Evolutionary conservation across 2,113 vertebrate species (phyloP), one percentile per base, ranked within the genome.

Genomic region (Clarias batrachus): DNA sequence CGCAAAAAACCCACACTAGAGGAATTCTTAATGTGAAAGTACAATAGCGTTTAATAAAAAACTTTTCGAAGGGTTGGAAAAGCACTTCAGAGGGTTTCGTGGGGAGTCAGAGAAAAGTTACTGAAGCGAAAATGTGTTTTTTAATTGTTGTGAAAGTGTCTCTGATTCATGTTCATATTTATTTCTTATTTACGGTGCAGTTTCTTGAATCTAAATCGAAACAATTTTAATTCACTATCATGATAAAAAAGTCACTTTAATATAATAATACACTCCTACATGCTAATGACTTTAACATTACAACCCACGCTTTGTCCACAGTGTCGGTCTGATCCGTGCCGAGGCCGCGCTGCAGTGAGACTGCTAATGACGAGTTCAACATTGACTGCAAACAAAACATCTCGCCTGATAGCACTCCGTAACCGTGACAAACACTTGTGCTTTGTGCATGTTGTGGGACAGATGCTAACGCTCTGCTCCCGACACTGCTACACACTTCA

Each of bases 391-490:
- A 57, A 19, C 9, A 37, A 17, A 30, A 17, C 13, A 78, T 57
- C 76, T 78, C 52, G 52, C 54, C n/a, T 59, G 27, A 19, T 59
- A 33, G 33, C 77, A 27, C 30, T 33, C 0, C 7, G 25, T 80
- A 13, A 60, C 17, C 10, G 21, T 13, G 78, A 80, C 33, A 37
- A 80, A 60, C 27, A 16, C 78, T 59, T 23, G n/a, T 54, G 74
- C 17, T 80, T 62, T 25, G 60, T 68, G 76, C 37, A 23, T 79
- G 59, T 33, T 56, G 63, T 52, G 10, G 68, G 60, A 23, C 74
- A 71, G 62, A 88, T 86, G 87, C 80, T 88, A 78, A 85, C 27
- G 52, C 48, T 76, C 57, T n/a, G 66, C 77, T 81, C 79, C 62
- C 78, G 88, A 87, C 80, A 81, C 83, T 23, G 66, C 33, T 57